Evolutionary conservation across 1,140 invertebrate species (phyloP), one percentile per base, ranked within the genome.

Genomic region (Drosophila grimshawi): DNA sequence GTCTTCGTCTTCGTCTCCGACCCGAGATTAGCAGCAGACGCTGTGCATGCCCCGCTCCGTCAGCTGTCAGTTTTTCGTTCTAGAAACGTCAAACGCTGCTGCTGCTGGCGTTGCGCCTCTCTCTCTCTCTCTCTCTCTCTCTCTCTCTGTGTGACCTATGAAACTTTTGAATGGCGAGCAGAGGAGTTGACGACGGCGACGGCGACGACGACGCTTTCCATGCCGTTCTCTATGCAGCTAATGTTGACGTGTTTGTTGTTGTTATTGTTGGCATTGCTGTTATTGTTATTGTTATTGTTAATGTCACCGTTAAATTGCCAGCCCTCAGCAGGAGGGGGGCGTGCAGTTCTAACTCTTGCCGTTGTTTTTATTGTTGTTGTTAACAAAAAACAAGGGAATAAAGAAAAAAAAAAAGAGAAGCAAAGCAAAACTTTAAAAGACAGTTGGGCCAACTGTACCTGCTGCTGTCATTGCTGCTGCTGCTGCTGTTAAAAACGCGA

Each of bases 1-100:
- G 5, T 19, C 37, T 5, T 11, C 43, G 19, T 4, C 63, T 6
- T 4, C 29, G 46, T 43, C 33, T 19, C 48, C 19, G 7, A 10
- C 33, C 27, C 35, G 43, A 70, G 68, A 65, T 57, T 51, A 67
- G 27, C 62, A 43, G 39, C 27, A 19, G 71, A 7, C 53, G 37
- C 30, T 39, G 45, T 19, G 19, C 19, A 19, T 19, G 1, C 41
- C 3, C 30, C 30, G 3, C 53, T 32, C 55, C 57, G 59, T 70
- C 71, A 74, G 79, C 52, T 68, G 70, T 61, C 61, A 70, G 46
- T 48, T 70, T 74, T 81, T 70, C 62, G 80, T 83, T 83, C 81
- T 83, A 82, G 81, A 83, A 83, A 83, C 76, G 80, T 81, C 81
- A 83, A 74, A 66, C 66, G 69, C 52, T 51, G 51, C 53, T 41